Base-by-base conservation (phyloP, 2,113 vertebrate species). In the Acanthochromis polyacanthus region DNA sequence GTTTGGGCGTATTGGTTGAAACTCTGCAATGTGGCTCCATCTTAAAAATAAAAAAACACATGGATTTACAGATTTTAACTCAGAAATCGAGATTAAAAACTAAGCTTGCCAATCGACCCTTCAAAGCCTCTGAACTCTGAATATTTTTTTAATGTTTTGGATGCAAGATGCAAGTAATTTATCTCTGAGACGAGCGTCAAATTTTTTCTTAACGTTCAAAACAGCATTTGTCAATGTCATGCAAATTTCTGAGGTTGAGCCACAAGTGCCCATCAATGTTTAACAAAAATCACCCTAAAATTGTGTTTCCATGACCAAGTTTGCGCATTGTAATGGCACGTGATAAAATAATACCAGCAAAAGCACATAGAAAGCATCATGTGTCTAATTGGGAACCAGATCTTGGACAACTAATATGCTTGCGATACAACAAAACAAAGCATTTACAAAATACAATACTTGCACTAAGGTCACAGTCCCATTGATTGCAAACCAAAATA, bases 401-500 rank as follows among this genome's bases (percentile, higher is more conserved):
- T 43, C 51, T 63, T 8, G 10, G 20, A 1, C 4, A 28, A 62
- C 46, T 30, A 45, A 53, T n/a, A 17, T 30, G 5, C 30, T 20
- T 23, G 1, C 3, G 23, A 32, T 30, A 30, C 5, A 28, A 22
- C 51, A 53, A 59, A 69, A 71, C 17, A 36, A 30, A 46, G 15
- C 8, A 23, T 51, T 22, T 60, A 68, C 65, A 38, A 60, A 60
- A 38, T 30, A n/a, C 5, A 61, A 23, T 19, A 43, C 15, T 46
- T 55, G 20, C 15, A n/a, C 0, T 40, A 1, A 36, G 10, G 22
- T 71, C 51, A 40, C 12, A 25, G 3, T 67, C 32, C 11, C 8
- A 14, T 25, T 11, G 15, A 23, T 53, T 38, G 23, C 28, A 7
- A 38, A 28, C 40, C 53, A 30, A 70, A 88, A 79, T 53, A 43